Base-by-base conservation (phyloP, 35 echinoderm and acorn worm species). In the Ophioderma brevispina region DNA sequence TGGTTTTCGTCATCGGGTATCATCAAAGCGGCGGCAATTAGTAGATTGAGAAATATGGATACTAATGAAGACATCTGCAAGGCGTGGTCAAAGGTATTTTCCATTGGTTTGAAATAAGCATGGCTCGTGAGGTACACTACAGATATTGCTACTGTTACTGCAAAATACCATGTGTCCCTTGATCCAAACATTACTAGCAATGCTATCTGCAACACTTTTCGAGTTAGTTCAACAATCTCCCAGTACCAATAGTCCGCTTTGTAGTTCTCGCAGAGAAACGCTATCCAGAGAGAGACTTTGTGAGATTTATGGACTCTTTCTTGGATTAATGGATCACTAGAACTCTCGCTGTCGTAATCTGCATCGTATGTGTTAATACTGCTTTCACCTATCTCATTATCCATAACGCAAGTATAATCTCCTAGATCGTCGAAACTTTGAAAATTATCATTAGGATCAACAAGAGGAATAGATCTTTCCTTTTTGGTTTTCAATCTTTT, bases 171-270 rank as follows among this genome's bases (percentile, higher is more conserved):
- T 32, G 41, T 23, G 78, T 91, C 50, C 0, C 87, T 81, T 11
- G 63, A 75, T 15, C 89, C 81, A 78, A 76, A 91, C 1, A 91
- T 55, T 15, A 85, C 15, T 1, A 91, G 11, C 13, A 91, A 30
- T 17, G 82, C 33, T 18, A 80, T 91, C 36, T 91, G 89, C 23
- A 82, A 35, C 25, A 91, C 38, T 39, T 91, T 91, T n/a, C 89
- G 80, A 13, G 40, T 25, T 25, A 91, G 89, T 49, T 91, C 89
- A 39, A 91, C 41, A 2, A 91, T 84, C 50, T 91, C 89, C 89
- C 89, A 91, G 41, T 84, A 91, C 89, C 89, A 91, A 76, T 77
- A 91, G 18, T 78, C 43, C 31, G 56, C 36, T 84, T 85, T 91
- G 75, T 91, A 91, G 63, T 91, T 91, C 55, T 91, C 89, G 39